Evolutionary conservation across 64 coral and sea anemone genomes (phyloP), one percentile per base, ranked within the genome.

Genomic region (Pocillopora damicornis): DNA sequence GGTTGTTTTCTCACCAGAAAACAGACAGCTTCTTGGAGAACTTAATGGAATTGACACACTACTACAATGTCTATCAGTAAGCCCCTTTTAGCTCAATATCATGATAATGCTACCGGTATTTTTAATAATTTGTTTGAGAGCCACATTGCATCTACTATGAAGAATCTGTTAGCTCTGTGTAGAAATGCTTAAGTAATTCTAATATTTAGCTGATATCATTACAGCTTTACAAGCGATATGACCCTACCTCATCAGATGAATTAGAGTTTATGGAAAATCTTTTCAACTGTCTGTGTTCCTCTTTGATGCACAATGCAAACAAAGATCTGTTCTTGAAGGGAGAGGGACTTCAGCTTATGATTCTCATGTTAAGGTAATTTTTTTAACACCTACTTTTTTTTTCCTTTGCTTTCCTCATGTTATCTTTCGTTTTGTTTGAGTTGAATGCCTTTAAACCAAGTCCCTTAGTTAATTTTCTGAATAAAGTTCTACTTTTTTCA

Each of bases 211-310:
- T 71, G 15, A 66, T 25, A 76, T 56, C 86, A 37, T 77, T 76
- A 6, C 76, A 98, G 96, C 36, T 94, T 23, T 98, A 98, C 66
- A 98, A 98, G 51, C 90, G 93, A 73, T 92, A 92, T 76, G 93
- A 98, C 76, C 96, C 96, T 1, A 86, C 90, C 23, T 90, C 93
- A 34, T 92, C 96, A 77, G 93, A 98, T 77, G 96, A 98, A 25
- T 73, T 93, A 77, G 96, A 98, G 73, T 98, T 95, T 68, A 98
- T 98, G 96, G 96, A 98, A 74, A 98, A 98, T 73, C 84, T 98
- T 35, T 98, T 98, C 61, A 98, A 98, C 90, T 98, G 96, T 75
- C 67, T 95, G 63, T 98, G 96, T 73, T 95, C 93, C 15, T 90
- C 96, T 35, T 75, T 98, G 72, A 98, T 98, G 96, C 86, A 79